Conservation (phyloP, 30 jellyfish, hydroid and myxozoan genomes). For the Pelagia noctiluca region DNA sequence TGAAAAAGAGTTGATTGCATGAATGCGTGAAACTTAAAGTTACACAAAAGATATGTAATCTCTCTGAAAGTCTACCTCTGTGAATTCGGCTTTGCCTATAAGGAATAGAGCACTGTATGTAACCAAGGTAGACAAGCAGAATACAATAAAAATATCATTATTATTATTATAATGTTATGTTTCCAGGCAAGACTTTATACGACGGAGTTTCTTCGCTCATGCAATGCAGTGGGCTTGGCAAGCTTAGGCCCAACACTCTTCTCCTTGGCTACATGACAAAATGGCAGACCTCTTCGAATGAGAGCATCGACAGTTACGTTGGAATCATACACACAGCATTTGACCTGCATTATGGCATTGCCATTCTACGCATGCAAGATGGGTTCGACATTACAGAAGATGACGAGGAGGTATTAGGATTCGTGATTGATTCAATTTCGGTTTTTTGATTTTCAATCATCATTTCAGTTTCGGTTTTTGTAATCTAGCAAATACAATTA, state of each 20-base stretch:
- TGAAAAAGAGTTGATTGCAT: neutral
- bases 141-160: no score
- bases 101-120: no score
- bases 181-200: constrained; percentile 71
- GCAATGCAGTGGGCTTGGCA: constrained; percentile 94
- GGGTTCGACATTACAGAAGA: constrained; percentile 95
- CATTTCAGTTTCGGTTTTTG: no score
- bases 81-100: neutral
- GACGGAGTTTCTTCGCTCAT: constrained; percentile 82
- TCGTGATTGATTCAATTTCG: no score
- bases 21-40: no score
- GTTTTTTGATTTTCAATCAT: no score
- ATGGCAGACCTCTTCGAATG: constrained; percentile 74
- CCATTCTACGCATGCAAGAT: constrained; percentile 79
- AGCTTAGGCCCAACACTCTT: constrained; percentile 82
- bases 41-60: no score
- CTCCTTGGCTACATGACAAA: constrained; percentile 88
- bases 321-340: constrained; percentile 76
- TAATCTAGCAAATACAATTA: no score
- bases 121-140: no score
- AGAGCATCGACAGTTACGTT: constrained; percentile 75
- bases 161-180: no score
- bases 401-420: no score
- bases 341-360: constrained; percentile 79
- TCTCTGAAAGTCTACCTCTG: no score